phyloP scores from a whole-genome alignment of 64 coral and sea anemone species.

The Montipora foliosa region DNA sequence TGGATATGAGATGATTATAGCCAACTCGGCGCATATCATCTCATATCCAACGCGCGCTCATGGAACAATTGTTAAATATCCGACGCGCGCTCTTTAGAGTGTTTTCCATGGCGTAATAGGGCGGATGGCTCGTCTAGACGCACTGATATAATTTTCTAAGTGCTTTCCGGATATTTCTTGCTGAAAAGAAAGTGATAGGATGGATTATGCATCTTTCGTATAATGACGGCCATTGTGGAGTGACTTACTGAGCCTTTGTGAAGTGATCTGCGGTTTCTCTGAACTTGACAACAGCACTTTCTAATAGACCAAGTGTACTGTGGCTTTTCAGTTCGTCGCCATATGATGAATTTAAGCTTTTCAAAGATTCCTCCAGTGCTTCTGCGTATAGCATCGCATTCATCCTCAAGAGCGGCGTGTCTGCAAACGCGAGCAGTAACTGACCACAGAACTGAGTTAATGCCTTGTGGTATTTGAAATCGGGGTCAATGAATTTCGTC shows the following conservation, averaged over 20 bases:
- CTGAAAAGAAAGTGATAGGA: background rate
- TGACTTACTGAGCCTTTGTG: background rate
- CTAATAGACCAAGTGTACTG: conserved; percentile 15
- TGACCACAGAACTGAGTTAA: conserved; percentile 71
- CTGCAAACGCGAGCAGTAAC: conserved; percentile 63
- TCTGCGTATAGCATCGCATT: conserved; percentile 55
- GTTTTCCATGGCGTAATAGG: too few species aligned
- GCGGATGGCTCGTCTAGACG: too few species aligned
- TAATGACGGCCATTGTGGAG: background rate
- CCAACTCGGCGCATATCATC: too few species aligned
- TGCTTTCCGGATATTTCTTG: too few species aligned
- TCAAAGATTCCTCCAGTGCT: conserved; percentile 19
- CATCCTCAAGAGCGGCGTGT: conserved; percentile 74
- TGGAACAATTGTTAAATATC: too few species aligned
- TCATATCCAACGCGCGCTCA: too few species aligned
- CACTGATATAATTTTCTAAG: too few species aligned
- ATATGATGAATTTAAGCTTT: background rate
- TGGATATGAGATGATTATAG: too few species aligned
- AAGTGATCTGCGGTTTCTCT: conserved; percentile 7
- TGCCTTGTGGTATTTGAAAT: conserved; percentile 75
- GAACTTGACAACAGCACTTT: conserved; percentile 34
- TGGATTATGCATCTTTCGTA: background rate
- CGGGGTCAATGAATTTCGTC: conserved; percentile 80
- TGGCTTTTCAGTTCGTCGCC: conserved; percentile 9
- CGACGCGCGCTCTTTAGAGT: too few species aligned